phyloP scores from a whole-genome alignment of 1,140 invertebrate species.

The Hermetia illucens region DNA sequence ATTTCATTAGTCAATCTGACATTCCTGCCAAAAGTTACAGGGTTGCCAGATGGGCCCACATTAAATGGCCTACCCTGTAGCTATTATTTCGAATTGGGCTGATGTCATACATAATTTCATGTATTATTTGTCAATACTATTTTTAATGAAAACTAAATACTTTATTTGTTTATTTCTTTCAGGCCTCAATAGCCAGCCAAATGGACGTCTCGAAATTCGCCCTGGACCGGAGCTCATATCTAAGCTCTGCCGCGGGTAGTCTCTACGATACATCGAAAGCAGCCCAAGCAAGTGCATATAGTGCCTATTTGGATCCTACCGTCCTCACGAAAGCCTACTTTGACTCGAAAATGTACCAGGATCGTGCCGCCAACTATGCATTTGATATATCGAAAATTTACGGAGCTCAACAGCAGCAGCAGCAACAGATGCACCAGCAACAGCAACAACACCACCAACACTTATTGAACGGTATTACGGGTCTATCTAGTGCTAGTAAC shows the following conservation, averaged over 20 bases:
- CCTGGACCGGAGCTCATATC: constrained; percentile 28
- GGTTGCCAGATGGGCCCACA: no score
- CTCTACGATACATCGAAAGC: constrained; percentile 15
- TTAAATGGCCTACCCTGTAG: no score
- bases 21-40: no score
- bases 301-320: constrained; percentile 55
- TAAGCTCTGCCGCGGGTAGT: constrained; percentile 16
- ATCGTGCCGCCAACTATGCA: constrained; percentile 46
- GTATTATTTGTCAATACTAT: no score
- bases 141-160: background rate
- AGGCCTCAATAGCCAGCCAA: constrained; percentile 24
- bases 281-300: constrained; percentile 27
- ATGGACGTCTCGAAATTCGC: constrained; percentile 30
- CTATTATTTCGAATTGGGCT: no score
- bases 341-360: constrained; percentile 65
- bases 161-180: constrained; percentile 2
- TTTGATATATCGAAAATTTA: constrained; percentile 59
- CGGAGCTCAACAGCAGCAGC: constrained; percentile 20
- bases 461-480: background rate
- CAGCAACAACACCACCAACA: constrained; percentile 17
- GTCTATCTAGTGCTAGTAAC: background rate
- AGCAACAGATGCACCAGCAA: constrained; percentile 20
- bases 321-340: constrained; percentile 66
- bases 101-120: no score
- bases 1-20: no score